Percentiles rank a stretch among this genome's conserved stretches.
Conservation (phyloP, 2,113 vertebrate species). For the Ifrita kowaldi region DNA sequence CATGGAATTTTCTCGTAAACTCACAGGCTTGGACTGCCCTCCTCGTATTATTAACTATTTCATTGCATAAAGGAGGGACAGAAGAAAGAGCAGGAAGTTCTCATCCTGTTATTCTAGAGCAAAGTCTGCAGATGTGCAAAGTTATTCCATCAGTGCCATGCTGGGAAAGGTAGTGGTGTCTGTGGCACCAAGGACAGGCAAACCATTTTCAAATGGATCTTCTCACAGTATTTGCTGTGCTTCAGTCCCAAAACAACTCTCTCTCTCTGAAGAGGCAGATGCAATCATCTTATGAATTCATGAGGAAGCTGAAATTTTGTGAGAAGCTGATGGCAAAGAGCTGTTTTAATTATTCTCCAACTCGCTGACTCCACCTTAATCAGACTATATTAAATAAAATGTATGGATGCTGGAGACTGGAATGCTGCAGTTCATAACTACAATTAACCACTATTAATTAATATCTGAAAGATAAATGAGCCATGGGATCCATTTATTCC, state of each 20-base stretch:
- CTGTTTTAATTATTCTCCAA: conserved; percentile 45
- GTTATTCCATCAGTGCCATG: background rate
- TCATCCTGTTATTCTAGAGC: background rate
- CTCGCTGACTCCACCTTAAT: conserved; percentile 46
- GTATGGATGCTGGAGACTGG: conserved; percentile 71
- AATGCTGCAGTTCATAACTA: conserved; percentile 79
- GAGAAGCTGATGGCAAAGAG: conserved; percentile 10
- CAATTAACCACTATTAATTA: conserved; percentile 85
- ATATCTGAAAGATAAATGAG: conserved; percentile 80
- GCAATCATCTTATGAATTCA: background rate
- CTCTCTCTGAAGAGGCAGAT: background rate
- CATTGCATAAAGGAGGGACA: background rate
- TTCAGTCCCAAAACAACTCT: background rate
- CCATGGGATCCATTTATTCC: conserved; percentile 73
- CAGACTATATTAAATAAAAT: conserved; percentile 77
- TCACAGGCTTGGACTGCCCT: background rate
- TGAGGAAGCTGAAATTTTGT: background rate
- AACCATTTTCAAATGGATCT: background rate
- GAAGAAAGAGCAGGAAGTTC: background rate
- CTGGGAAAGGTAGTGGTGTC: background rate
- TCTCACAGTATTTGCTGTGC: background rate
- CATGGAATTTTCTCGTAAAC: background rate
- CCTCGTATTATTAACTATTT: background rate
- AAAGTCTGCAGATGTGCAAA: background rate
- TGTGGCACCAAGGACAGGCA: background rate